Percentiles rank a stretch among this genome's conserved stretches.
Evolutionary conservation across 2,888 invertebrate species (phyloP).

Genomic region (Oxycera nigricornis): DNA sequence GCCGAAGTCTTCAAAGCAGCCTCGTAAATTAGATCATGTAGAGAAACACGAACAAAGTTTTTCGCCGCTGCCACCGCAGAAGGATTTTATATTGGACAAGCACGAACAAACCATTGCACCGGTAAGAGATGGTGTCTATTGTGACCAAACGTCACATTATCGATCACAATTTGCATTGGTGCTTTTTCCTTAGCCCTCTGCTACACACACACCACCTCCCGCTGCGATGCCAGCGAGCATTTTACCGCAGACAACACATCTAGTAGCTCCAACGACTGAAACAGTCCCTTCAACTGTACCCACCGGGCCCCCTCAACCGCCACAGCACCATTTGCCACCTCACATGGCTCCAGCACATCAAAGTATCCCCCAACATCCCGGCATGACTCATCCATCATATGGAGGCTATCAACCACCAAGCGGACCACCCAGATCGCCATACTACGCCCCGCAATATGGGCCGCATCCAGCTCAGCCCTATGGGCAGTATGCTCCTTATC

Average conservation of each 20-base stretch:
- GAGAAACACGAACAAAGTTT: constrained; percentile 46
- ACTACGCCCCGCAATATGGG: constrained; percentile 61
- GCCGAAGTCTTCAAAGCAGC: constrained; percentile 41
- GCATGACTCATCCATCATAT: constrained; percentile 56
- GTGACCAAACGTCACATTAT: background rate
- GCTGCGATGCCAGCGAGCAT: constrained; percentile 45
- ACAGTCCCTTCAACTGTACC: constrained; percentile 66
- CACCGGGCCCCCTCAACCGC: constrained; percentile 44
- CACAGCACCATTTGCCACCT: constrained; percentile 55
- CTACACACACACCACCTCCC: constrained; percentile 42
- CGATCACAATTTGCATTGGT: no score
- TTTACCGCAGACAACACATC: constrained; percentile 64
- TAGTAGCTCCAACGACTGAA: constrained; percentile 63
- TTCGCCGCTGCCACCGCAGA: constrained; percentile 1
- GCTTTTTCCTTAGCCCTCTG: constrained; percentile 36
- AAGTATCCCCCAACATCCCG: constrained; percentile 57
- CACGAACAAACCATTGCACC: background rate
- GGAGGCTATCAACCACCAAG: constrained; percentile 58
- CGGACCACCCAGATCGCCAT: constrained; percentile 59
- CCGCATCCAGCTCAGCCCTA: constrained; percentile 60
- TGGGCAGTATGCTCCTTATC: constrained; percentile 58
- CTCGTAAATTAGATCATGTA: constrained; percentile 42
- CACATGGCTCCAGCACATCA: constrained; percentile 57
- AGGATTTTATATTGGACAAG: constrained; percentile 29
- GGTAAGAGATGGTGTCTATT: background rate